Percentiles rank a stretch among this genome's conserved stretches.
phyloP scores from a whole-genome alignment of 2,888 invertebrate genomes.

The Eucriotettix oculatus region DNA sequence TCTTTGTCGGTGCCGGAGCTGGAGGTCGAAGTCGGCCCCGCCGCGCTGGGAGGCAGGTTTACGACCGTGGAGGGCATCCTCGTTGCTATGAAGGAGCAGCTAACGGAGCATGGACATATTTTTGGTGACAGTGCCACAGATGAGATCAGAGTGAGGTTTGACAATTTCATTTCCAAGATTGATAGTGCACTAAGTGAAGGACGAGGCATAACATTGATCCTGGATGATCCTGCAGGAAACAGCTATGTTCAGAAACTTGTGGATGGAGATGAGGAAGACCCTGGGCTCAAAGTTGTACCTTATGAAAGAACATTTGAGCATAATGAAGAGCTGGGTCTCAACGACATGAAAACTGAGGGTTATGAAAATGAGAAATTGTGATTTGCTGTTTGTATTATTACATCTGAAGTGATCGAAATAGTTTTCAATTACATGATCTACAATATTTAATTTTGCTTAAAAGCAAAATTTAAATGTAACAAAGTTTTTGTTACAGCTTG shows the following conservation, averaged over 20 bases:
- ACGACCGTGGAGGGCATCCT: slow-evolving; percentile 89
- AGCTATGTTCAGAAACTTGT: slow-evolving; percentile 45
- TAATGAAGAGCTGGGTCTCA: slow-evolving; percentile 88
- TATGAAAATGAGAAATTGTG: slow-evolving; percentile 30
- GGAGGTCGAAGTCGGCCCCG: slow-evolving; percentile 69
- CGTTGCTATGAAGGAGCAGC: slow-evolving; percentile 57
- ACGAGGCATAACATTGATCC: slow-evolving; percentile 49
- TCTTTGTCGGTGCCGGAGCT: slow-evolving; percentile 67
- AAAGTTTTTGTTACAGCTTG: too few species aligned
- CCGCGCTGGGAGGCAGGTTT: slow-evolving; percentile 80
- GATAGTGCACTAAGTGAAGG: slow-evolving; percentile 47
- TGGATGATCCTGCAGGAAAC: slow-evolving; percentile 96
- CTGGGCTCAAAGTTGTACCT: slow-evolving; percentile 50
- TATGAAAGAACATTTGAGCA: slow-evolving; percentile 80
- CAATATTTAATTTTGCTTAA: too few species aligned
- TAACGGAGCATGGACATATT: slow-evolving; percentile 46
- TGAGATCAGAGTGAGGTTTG: slow-evolving; percentile 34
- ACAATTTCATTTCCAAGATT: slow-evolving; percentile 46
- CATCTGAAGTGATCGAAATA: too few species aligned
- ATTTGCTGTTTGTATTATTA: too few species aligned
- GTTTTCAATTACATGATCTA: too few species aligned
- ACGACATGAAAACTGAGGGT: slow-evolving; percentile 87
- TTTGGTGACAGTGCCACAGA: slow-evolving; percentile 55
- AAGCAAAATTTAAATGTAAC: too few species aligned
- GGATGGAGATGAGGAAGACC: slow-evolving; percentile 34